These are phyloP conservation scores for Tenrec ecaudatus DNA, from an alignment of 2,113 vertebrate genomes.

Conservation along the genomic window DNA sequence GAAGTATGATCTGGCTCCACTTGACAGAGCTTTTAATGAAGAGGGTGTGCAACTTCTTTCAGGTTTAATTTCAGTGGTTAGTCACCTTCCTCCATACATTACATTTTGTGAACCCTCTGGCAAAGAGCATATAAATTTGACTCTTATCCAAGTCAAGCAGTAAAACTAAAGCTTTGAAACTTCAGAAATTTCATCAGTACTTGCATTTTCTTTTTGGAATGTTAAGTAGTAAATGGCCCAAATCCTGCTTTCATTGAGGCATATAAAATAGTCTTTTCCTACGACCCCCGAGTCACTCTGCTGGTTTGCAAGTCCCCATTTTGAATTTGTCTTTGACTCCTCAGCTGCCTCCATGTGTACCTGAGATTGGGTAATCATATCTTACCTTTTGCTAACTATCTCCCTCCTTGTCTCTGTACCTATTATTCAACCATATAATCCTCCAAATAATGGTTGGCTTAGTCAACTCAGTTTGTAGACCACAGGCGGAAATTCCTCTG, in stretches of 20 bases:
- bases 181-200: constrained; percentile 32
- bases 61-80: not conserved
- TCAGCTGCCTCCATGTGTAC: not conserved
- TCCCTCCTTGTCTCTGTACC: not conserved
- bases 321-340: not conserved
- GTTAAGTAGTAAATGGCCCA: constrained; percentile 40
- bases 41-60: not conserved
- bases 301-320: not conserved
- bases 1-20: not conserved
- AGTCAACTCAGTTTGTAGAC: not conserved
- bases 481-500: not conserved
- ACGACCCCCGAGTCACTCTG: not conserved
- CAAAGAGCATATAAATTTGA: constrained; percentile 6
- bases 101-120: not conserved
- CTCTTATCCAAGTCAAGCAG: constrained; percentile 33
- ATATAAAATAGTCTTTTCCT: not conserved
- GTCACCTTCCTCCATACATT: not conserved
- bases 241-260: not conserved
- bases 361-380: not conserved
- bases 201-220: constrained; percentile 45
- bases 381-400: not conserved
- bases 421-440: not conserved
- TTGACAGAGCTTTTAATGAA: not conserved
- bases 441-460: not conserved
- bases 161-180: constrained; percentile 14